These are phyloP conservation scores for Pitta sordida DNA, from an alignment of 2,113 vertebrate genomes.

Conservation along the genomic window DNA sequence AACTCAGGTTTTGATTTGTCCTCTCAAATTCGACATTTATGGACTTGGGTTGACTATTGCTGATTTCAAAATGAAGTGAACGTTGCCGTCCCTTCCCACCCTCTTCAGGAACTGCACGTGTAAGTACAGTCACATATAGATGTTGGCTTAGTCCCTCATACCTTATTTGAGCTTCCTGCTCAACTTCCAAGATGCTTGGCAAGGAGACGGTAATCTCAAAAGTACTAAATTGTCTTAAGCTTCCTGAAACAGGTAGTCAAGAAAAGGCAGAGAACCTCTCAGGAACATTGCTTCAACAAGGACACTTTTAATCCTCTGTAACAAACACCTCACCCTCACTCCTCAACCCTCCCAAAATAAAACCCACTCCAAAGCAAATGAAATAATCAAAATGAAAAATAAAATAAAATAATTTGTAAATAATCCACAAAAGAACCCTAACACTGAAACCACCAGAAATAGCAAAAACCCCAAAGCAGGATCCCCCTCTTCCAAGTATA, in stretches of 20 bases:
- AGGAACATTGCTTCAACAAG: not conserved
- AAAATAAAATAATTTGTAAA: not conserved
- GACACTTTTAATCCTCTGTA: not conserved
- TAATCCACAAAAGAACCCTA: not conserved
- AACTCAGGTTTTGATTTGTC: not conserved
- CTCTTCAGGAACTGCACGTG: not conserved
- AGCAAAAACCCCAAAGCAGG: not conserved
- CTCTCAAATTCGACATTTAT: not conserved
- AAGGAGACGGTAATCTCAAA: not conserved
- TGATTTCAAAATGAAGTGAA: not conserved
- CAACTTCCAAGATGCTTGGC: not conserved
- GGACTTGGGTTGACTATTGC: not conserved
- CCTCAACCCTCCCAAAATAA: not conserved
- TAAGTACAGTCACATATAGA: not conserved
- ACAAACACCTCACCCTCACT: accelerated
- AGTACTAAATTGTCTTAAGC: not conserved
- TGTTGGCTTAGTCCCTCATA: not conserved
- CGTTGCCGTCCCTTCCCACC: not conserved
- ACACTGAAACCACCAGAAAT: not conserved
- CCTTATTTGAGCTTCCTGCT: not conserved
- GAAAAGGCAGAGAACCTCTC: not conserved
- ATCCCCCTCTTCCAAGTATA: not conserved
- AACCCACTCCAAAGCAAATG: accelerated
- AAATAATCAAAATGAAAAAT: not conserved
- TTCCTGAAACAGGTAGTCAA: not conserved